Base-by-base conservation (phyloP, 2,113 vertebrate genomes). In the Anoura caudifer region DNA sequence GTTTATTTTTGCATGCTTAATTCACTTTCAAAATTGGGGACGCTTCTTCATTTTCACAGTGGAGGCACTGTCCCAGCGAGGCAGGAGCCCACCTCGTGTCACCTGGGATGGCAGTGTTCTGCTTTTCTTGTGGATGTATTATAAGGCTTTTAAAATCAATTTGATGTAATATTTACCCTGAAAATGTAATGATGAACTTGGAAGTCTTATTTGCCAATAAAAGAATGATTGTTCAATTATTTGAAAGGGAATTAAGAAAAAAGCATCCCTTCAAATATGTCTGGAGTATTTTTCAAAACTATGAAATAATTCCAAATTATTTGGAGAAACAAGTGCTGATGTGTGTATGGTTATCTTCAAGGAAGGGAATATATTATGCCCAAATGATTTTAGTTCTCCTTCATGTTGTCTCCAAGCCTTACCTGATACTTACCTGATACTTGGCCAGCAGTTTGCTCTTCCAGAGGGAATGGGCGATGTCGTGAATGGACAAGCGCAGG, bases 381-480 rank as follows among this genome's bases (percentile, higher is more conserved):
- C 69, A 4, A 4, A 50, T 61, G 50, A 85, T 9, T 56, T 47
- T 4, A 36, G 16, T 12, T 19, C 10, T 87, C 11, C 83, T 79
- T 63, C 36, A 31, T 59, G 28, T 20, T 84, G 24, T 65, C 33
- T 70, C 47, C 15, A 56, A 70, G 22, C 19, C 67, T 75, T 19
- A n/a, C n/a, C n/a, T n/a, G n/a, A n/a, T n/a, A n/a, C n/a, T 98
- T 98, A 99, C 99, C 99, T 99, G 99, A 95, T 99, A 99, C 95
- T 99, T 99, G 77, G 99, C 99, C 91, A 99, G 98, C 89, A 99
- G 97, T 97, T 99, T 99, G 98, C 99, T 99, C 97, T 99, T 99
- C 99, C 99, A 99, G 87, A 99, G 98, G 72, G 99, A 99, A 97
- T 99, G 99, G 65, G 99, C 98, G 52, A 99, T 98, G 7, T 99